Evolutionary conservation across 2,113 vertebrate genomes (phyloP), one percentile per base, ranked within the genome.

Genomic region (Redunca redunca): DNA sequence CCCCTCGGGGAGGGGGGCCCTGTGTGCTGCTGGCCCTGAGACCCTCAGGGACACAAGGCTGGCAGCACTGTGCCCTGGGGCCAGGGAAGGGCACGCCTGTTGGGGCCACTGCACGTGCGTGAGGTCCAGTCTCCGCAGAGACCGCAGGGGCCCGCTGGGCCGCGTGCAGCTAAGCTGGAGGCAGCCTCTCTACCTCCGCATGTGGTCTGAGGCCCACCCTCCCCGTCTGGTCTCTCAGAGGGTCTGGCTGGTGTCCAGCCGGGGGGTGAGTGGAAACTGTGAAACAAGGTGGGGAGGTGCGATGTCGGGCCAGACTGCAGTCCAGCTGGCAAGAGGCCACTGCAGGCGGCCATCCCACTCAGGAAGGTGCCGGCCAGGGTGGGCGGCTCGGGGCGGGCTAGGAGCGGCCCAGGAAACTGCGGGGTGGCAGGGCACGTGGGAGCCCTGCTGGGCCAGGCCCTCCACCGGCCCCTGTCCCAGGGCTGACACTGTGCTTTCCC

Each of bases 301-400:
- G 0, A 2, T 2, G 0, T 6, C 0, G 0, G 80, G 57, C 23
- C 48, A 52, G 15, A 86, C 0, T 33, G 36, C 9, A 2, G 7
- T 11, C 15, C 23, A 52, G 8, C 28, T 16, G 17, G 36, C 36
- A 26, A 11, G 17, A 0, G 3, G 30, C 12, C 40, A 19, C 48
- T 82, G 17, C 30, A 48, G 25, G 43, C 2, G 4, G 15, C 5
- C 25, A 11, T 9, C 17, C 19, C 55, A 5, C 5, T 9, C 6
- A 9, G 11, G 17, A 6, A 28, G 33, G 78, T 48, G 13, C 14
- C 3, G 3, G 60, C 7, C 4, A n/a, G 15, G 1, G 8, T 0
- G 43, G 28, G 46, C 0, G 1, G 48, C 48, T 33, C 2, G 1
- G 43, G 57, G 4, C 0, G 1, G 6, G 4, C 14, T 1, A 0